A percentile compares a stretch with the other conserved stretches of the same genome.
These are phyloP conservation scores for Coremacera marginata DNA, from an alignment of 2,888 invertebrate genomes.

Conservation along the genomic window DNA sequence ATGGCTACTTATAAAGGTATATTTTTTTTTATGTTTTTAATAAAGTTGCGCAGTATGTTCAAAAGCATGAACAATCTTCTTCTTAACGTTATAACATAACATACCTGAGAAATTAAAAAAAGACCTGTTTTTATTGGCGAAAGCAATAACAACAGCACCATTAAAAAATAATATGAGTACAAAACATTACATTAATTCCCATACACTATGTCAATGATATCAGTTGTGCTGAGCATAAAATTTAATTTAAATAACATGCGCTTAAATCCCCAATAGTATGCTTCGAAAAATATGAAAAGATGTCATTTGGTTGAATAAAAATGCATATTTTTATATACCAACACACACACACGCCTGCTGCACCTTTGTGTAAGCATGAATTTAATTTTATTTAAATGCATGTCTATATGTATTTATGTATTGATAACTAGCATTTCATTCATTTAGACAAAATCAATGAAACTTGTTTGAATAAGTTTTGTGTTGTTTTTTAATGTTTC, in stretches of 20 bases:
- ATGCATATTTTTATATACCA: background rate
- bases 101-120: background rate
- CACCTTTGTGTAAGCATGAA: no score
- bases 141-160: background rate
- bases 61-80: no score
- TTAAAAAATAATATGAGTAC: background rate
- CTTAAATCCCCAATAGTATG: conserved; percentile 16
- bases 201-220: conserved; percentile 7
- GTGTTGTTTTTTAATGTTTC: background rate
- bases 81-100: background rate
- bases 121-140: background rate
- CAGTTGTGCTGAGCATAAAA: conserved; percentile 2
- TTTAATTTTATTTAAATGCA: no score
- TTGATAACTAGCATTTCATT: background rate
- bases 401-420: background rate
- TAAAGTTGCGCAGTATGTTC: background rate
- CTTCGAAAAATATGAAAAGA: conserved; percentile 5
- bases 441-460: background rate
- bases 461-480: background rate
- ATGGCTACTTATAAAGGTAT: background rate
- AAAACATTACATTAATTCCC: background rate
- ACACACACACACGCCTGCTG: background rate
- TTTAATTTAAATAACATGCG: conserved; percentile 20
- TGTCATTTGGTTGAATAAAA: background rate
- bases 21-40: background rate